Percentiles rank a stretch among this genome's conserved stretches.
Evolutionary conservation across 2,113 vertebrate genomes (phyloP).

Genomic region (Erpornis zantholeuca): DNA sequence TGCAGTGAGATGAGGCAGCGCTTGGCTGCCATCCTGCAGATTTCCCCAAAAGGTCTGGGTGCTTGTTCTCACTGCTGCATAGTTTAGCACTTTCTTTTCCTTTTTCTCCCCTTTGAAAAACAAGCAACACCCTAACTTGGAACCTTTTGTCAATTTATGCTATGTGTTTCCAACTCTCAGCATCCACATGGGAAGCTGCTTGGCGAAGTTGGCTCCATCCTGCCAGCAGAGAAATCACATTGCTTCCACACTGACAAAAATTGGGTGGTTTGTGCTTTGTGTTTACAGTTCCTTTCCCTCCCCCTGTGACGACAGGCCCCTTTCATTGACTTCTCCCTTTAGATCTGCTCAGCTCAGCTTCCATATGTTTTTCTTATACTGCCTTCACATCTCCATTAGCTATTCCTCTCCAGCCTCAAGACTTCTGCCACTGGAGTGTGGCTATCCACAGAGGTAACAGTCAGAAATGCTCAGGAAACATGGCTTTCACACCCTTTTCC

Average conservation of each 20-base stretch:
- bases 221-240: neutral
- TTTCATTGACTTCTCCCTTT: neutral
- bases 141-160: conserved; percentile 35
- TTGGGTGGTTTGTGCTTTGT: neutral
- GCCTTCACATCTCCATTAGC: neutral
- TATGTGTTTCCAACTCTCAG: conserved; percentile 13
- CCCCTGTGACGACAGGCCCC: neutral
- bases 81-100: conserved; percentile 48
- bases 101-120: neutral
- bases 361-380: neutral
- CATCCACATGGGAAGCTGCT: conserved; percentile 21
- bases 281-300: neutral
- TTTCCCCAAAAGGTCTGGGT: conserved; percentile 26
- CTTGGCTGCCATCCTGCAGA: conserved; percentile 16
- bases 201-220: neutral
- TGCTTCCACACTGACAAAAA: neutral
- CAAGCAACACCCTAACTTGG: conserved; percentile 10
- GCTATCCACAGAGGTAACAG: neutral
- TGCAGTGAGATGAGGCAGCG: neutral
- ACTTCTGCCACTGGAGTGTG: neutral
- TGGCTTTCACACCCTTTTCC: conserved; percentile 18
- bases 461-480: neutral
- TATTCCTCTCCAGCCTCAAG: neutral
- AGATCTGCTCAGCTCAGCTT: conserved; percentile 6
- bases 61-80: conserved; percentile 3